These are phyloP conservation scores for Phalangium opilio DNA, from an alignment of 2,888 invertebrate species.

Conservation along the genomic window DNA sequence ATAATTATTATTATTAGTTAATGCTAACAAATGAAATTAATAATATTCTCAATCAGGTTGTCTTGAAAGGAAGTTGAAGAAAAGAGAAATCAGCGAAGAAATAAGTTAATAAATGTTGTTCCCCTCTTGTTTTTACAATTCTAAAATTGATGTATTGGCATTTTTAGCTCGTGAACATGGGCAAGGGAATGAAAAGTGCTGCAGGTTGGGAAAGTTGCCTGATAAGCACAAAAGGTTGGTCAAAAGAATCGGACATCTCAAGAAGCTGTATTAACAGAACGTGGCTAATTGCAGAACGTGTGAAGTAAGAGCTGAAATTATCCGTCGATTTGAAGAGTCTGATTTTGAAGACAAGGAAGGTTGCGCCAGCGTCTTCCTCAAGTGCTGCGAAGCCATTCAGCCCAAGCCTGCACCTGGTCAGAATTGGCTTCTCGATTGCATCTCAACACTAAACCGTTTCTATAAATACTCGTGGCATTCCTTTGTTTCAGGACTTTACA, in stretches of 20 bases:
- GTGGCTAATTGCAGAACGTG: slow-evolving; percentile 5
- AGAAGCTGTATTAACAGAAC: too few species aligned
- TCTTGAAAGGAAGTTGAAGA: slow-evolving; percentile 8
- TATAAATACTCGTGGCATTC: too few species aligned
- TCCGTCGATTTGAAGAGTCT: slow-evolving; percentile 1
- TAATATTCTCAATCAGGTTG: too few species aligned
- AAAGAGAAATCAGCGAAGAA: slow-evolving; percentile 8
- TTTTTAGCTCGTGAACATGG: slow-evolving; percentile 6
- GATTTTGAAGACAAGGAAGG: not conserved
- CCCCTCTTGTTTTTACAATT: too few species aligned
- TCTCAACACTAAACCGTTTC: too few species aligned
- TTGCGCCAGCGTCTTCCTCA: slow-evolving; percentile 12
- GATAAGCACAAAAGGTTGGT: not conserved
- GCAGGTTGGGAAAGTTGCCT: slow-evolving; percentile 10
- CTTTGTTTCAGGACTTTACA: too few species aligned
- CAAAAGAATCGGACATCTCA: too few species aligned
- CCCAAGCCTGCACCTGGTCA: too few species aligned
- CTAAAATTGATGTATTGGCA: too few species aligned
- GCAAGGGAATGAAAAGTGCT: slow-evolving; percentile 7
- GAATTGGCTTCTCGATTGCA: too few species aligned
- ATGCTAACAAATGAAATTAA: too few species aligned
- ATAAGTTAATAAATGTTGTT: slow-evolving; percentile 11
- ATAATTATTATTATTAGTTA: too few species aligned
- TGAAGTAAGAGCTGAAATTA: slow-evolving; percentile 10
- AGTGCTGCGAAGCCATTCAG: slow-evolving; percentile 12